Evolutionary conservation across 2,113 vertebrate genomes (phyloP), one percentile per base, ranked within the genome.

Genomic region (Equus quagga): DNA sequence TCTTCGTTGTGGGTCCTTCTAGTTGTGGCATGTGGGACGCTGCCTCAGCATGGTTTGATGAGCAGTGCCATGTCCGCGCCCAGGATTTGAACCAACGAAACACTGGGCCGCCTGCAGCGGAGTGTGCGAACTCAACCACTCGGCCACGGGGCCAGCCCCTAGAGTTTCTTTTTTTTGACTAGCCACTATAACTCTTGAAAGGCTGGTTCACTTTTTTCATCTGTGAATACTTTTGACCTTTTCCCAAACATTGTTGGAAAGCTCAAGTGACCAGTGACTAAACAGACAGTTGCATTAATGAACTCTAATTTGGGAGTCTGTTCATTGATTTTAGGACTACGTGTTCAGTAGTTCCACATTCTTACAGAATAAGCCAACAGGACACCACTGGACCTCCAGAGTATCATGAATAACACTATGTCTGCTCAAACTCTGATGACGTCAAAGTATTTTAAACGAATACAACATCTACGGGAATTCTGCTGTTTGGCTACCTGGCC

Each of bases 151-250:
- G 36, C 36, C 36, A 41, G 36, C 36, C 36, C 36, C 36, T 41
- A 41, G 36, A 41, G 36, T 41, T 41, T 41, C 36, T 78, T 54
- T 49, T 64, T 44, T 60, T 19, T 28, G 28, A 18, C 51, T 36
- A 58, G 76, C 62, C 67, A 14, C 17, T 19, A 0, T 26, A 97
- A 93, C 81, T 97, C 94, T 97, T 98, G 96, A 97, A 98, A 94
- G 88, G 14, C 97, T 81, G 97, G 73, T 86, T 97, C 28, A 46
- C 96, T 89, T 97, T 96, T 79, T 41, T 92, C 69, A 89, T 41
- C n/a, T 96, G 2, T 82, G 56, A 89, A 18, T 67, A 44, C 58
- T 97, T 92, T 56, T 94, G 76, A 97, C 51, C 2, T 98, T 97
- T 89, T 60, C 96, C 33, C 58, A 67, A 51, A n/a, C 79, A 56